phyloP scores from a whole-genome alignment of 2,113 vertebrate species.

The Entelurus aequoreus region DNA sequence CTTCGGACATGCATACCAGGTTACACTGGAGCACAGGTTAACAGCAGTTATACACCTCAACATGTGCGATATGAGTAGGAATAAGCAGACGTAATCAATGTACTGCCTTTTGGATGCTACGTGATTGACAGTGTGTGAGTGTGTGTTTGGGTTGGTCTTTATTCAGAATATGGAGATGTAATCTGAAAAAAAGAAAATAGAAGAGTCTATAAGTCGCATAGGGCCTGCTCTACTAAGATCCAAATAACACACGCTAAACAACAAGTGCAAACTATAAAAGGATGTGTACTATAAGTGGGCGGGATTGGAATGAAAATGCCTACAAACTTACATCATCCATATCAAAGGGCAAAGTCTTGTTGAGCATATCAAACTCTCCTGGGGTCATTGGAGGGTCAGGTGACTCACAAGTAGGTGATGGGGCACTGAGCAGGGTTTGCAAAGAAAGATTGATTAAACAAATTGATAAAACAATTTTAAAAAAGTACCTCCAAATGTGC shows the following conservation, averaged over 20 bases:
- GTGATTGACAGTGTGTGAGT: neutral
- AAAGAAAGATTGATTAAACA: neutral
- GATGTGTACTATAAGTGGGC: neutral
- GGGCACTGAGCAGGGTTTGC: conserved; percentile 48
- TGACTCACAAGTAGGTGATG: conserved; percentile 74
- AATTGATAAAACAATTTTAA: neutral
- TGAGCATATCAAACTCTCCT: conserved; percentile 88
- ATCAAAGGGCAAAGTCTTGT: conserved; percentile 83
- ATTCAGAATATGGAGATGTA: conserved; percentile 55
- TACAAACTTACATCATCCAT: conserved; percentile 80
- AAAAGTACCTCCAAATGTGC: too few species aligned
- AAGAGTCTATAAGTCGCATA: neutral
- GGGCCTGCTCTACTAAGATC: too few species aligned
- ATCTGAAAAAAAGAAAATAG: conserved; percentile 42
- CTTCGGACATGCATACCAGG: too few species aligned
- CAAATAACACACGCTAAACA: too few species aligned
- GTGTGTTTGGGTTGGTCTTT: conserved; percentile 8
- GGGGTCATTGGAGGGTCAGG: conserved; percentile 93
- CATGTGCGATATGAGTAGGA: too few species aligned
- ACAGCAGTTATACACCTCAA: too few species aligned
- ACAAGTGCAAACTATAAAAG: neutral
- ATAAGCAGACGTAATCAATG: too few species aligned
- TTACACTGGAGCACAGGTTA: too few species aligned
- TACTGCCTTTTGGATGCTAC: too few species aligned
- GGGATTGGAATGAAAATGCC: neutral